Conservation (phyloP, 2,888 invertebrate genomes). For the Apotomis capreana region DNA sequence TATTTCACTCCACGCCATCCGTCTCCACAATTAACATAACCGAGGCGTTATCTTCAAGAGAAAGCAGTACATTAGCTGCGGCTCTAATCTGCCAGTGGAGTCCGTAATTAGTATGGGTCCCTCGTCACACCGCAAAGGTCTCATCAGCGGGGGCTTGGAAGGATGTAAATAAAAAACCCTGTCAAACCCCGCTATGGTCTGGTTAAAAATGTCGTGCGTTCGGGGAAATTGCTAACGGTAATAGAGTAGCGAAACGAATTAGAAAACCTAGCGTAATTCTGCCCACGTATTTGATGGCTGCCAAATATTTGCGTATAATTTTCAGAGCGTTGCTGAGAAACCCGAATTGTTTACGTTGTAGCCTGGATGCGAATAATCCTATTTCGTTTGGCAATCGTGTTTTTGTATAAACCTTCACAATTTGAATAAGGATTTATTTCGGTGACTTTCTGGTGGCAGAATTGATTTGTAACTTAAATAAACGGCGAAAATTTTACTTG, state of each 20-base stretch:
- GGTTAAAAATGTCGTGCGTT: constrained; percentile 31
- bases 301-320: constrained; percentile 28
- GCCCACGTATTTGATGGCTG: constrained; percentile 22
- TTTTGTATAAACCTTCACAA: neutral
- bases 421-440: constrained; percentile 2
- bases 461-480: neutral
- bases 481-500: neutral
- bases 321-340: neutral
- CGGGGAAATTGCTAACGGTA: constrained; percentile 27
- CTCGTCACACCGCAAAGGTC: constrained; percentile 57
- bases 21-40: constrained; percentile 27
- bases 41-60: constrained; percentile 23
- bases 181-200: constrained; percentile 16
- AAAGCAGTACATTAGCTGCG: constrained; percentile 48
- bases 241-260: constrained; percentile 21
- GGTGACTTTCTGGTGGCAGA: neutral
- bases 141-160: constrained; percentile 57
- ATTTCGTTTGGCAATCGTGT: neutral
- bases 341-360: neutral
- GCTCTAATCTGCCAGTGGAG: constrained; percentile 58
- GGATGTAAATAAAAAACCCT: constrained; percentile 38
- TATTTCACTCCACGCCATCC: constrained; percentile 6
- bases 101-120: constrained; percentile 63
- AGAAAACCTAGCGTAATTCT: constrained; percentile 15
- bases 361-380: constrained; percentile 4